Conservation (phyloP, 2,888 invertebrate species). For the Chymomyza procnemis region DNA sequence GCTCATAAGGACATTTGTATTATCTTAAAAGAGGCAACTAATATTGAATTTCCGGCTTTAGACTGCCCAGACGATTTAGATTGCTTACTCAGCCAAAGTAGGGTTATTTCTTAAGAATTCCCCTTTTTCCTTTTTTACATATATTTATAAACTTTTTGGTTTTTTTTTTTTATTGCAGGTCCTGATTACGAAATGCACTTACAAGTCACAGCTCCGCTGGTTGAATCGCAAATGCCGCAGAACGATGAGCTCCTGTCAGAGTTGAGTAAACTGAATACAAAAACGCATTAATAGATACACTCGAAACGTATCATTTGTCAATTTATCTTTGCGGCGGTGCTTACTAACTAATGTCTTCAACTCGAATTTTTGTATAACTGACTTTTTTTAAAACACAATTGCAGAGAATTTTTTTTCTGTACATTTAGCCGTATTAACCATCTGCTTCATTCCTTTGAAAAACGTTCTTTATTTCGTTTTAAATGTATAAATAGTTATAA, state of each 20-base stretch:
- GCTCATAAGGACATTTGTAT: slow-evolving; percentile 71
- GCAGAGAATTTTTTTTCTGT: neutral
- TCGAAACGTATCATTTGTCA: too few species aligned
- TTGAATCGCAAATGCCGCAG: slow-evolving; percentile 44
- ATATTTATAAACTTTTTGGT: neutral
- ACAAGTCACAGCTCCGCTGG: slow-evolving; percentile 71
- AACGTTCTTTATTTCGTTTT: neutral
- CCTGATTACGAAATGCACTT: slow-evolving; percentile 70
- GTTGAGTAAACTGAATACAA: slow-evolving; percentile 46
- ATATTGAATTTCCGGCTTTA: slow-evolving; percentile 68
- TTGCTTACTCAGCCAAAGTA: slow-evolving; percentile 69
- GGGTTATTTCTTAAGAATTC: slow-evolving; percentile 25
- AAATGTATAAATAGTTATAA: neutral
- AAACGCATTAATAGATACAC: neutral
- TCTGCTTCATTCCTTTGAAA: neutral
- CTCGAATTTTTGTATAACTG: neutral
- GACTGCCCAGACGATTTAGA: slow-evolving; percentile 74
- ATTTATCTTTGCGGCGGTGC: neutral
- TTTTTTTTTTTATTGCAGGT: slow-evolving; percentile 39
- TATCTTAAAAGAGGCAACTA: slow-evolving; percentile 76
- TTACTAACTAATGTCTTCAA: neutral
- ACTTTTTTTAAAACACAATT: too few species aligned
- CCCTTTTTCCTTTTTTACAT: neutral
- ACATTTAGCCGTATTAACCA: neutral
- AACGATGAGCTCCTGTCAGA: slow-evolving; percentile 38